A percentile compares a stretch with the other conserved stretches of the same genome.
phyloP scores from a whole-genome alignment of 1,140 invertebrate genomes.

The Anagrus nilaparvatae region DNA sequence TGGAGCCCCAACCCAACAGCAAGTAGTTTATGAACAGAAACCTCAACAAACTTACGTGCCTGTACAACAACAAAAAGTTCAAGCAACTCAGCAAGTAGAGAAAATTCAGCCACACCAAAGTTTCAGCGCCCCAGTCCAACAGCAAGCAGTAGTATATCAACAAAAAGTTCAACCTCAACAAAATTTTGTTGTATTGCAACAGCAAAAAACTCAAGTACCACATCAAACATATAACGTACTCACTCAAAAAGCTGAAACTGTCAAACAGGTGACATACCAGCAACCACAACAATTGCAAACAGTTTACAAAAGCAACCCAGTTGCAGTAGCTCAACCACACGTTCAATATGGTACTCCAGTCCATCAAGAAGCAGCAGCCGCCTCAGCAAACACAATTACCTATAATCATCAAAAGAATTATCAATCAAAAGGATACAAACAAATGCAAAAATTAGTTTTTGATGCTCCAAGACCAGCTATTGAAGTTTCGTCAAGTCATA shows the following conservation, averaged over 20 bases:
- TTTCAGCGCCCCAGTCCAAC: background rate
- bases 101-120: background rate
- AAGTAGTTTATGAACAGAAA: background rate
- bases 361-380: constrained; percentile 2
- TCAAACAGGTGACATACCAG: too few relatives aligned
- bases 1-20: constrained; percentile 2
- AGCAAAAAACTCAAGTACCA: too few relatives aligned
- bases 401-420: background rate
- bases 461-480: constrained; percentile 13
- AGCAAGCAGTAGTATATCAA: too few relatives aligned
- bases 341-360: background rate
- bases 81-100: too few relatives aligned
- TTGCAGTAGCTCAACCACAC: background rate
- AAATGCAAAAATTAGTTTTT: constrained; percentile 10
- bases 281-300: too few relatives aligned
- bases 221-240: too few relatives aligned
- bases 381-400: constrained; percentile 3
- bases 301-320: too few relatives aligned
- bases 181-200: too few relatives aligned
- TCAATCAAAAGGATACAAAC: background rate
- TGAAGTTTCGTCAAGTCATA: constrained; percentile 9
- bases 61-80: too few relatives aligned
- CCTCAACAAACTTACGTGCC: background rate
- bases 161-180: too few relatives aligned
- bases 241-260: too few relatives aligned